Conservation (phyloP, 2,113 vertebrate species). For the Salvator merianae region DNA sequence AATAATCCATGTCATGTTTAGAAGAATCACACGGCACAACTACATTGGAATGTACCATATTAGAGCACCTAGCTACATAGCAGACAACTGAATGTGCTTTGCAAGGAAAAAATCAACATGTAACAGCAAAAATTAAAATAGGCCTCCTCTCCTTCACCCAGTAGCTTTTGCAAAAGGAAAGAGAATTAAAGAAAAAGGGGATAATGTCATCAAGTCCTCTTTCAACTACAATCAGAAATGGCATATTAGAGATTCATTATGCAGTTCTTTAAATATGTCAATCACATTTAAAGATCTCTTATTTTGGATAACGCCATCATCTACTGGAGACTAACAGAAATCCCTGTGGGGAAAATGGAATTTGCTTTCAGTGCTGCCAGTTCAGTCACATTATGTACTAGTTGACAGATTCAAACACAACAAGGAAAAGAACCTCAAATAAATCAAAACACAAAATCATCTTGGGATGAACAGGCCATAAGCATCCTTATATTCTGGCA, state of each 20-base stretch:
- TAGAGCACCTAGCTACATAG: not conserved
- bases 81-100: not conserved
- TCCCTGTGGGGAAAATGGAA: too few species aligned
- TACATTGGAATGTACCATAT: not conserved
- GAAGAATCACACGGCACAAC: not conserved
- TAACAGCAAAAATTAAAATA: not conserved
- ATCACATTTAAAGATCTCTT: not conserved
- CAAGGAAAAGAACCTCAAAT: not conserved
- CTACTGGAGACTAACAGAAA: too few species aligned
- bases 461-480: too few species aligned
- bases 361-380: not conserved
- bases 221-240: not conserved
- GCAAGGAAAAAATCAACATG: not conserved
- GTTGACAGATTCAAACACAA: too few species aligned
- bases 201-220: not conserved
- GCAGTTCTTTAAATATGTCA: not conserved
- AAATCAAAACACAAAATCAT: not conserved
- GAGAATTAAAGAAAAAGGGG: not conserved
- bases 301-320: too few species aligned
- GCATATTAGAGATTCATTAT: not conserved
- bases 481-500: too few species aligned
- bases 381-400: not conserved
- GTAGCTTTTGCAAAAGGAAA: not conserved
- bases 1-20: too few species aligned
- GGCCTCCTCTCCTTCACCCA: not conserved